Evolutionary conservation across 2,113 vertebrate species (phyloP).

Genomic region (Holacanthus passer): DNA sequence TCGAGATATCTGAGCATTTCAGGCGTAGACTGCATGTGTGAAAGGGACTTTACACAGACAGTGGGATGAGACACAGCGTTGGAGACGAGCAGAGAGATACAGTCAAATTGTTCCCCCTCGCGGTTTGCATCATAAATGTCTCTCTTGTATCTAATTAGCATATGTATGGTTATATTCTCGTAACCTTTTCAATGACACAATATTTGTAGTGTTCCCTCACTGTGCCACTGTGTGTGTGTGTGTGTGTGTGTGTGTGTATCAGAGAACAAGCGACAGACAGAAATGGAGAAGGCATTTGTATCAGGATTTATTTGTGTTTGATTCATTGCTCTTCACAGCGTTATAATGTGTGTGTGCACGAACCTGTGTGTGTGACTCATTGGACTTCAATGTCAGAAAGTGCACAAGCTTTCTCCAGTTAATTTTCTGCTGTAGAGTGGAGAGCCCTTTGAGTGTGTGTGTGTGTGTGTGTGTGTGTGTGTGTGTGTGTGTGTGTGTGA

Average conservation of each 20-base stretch:
- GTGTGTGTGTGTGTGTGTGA: not conserved
- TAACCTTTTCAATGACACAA: conserved; percentile 65
- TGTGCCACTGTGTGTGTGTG: not conserved
- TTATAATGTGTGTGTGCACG: not conserved
- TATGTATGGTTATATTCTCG: conserved; percentile 47
- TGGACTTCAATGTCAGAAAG: conserved; percentile 41
- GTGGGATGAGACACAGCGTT: not conserved
- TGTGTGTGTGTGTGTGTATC: not conserved
- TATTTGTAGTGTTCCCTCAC: conserved; percentile 42
- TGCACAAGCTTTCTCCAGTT: conserved; percentile 40
- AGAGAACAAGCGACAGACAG: not conserved
- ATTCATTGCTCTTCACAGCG: too few relatives aligned
- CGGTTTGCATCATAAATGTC: conserved; percentile 50
- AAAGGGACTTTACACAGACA: not conserved
- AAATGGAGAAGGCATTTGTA: conserved; percentile 8
- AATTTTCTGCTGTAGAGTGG: conserved; percentile 29
- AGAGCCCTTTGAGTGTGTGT: conserved; percentile 9
- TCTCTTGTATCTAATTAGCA: conserved; percentile 57
- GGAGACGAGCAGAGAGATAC: not conserved
- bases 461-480: conserved; percentile 6
- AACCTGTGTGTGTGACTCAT: not conserved
- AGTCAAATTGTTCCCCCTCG: not conserved
- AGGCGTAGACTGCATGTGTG: too few relatives aligned
- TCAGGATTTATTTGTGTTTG: conserved; percentile 22
- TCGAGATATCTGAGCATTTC: too few relatives aligned